Conservation (phyloP, 2,797 vertebrate genomes). For the Poecilia gillii region DNA sequence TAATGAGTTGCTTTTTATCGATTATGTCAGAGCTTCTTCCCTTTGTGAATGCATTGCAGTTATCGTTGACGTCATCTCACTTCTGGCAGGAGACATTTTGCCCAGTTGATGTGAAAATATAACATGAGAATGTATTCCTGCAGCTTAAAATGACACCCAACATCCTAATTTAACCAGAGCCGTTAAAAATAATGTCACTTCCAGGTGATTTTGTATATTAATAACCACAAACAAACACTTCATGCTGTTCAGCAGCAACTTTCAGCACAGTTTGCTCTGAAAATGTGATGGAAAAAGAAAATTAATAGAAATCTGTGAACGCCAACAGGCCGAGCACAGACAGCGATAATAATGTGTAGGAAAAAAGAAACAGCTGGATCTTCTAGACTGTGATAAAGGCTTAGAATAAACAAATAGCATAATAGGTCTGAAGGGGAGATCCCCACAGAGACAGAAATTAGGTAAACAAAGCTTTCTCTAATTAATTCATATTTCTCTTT, state of each 20-base stretch:
- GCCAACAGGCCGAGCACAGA: neutral
- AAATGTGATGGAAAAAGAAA: neutral
- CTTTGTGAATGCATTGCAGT: neutral
- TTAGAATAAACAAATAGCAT: constrained; percentile 25
- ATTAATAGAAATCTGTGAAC: constrained; percentile 6
- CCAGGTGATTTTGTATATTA: neutral
- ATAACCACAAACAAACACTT: neutral
- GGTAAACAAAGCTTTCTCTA: constrained; percentile 10
- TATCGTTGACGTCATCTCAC: neutral
- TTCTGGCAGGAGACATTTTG: neutral
- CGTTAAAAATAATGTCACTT: neutral
- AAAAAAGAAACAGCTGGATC: neutral
- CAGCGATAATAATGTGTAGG: constrained; percentile 13
- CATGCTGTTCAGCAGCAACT: neutral
- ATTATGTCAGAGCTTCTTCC: neutral
- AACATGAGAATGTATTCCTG: neutral
- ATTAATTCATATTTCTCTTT: constrained; percentile 7
- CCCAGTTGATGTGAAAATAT: neutral
- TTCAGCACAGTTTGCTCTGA: neutral
- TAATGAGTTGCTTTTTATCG: neutral
- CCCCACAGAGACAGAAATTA: neutral
- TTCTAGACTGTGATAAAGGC: constrained; percentile 1
- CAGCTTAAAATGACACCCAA: neutral
- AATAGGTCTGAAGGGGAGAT: constrained; percentile 8
- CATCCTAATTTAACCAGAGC: neutral